These are phyloP conservation scores for Eustalomyia histrio DNA, from an alignment of 2,888 invertebrate species.

Conservation along the genomic window DNA sequence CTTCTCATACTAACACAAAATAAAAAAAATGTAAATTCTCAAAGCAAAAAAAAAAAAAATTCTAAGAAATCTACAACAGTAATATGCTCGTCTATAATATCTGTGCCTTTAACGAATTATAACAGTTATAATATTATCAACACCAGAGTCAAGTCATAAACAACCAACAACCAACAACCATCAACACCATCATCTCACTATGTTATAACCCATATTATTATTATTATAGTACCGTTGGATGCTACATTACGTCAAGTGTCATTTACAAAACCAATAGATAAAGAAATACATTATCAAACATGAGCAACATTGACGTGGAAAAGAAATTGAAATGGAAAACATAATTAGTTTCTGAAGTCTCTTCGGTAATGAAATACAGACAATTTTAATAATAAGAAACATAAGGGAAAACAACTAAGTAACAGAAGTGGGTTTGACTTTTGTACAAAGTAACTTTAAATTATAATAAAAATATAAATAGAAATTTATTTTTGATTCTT, in stretches of 20 bases:
- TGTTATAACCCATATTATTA: slow-evolving; percentile 24
- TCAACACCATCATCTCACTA: neutral
- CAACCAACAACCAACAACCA: neutral
- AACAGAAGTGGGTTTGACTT: too few relatives aligned
- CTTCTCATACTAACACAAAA: too few relatives aligned
- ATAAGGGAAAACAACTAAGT: neutral
- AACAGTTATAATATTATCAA: neutral
- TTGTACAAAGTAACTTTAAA: too few relatives aligned
- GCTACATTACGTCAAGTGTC: slow-evolving; percentile 45
- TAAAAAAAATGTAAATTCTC: too few relatives aligned
- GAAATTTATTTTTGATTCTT: too few relatives aligned
- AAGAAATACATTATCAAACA: slow-evolving; percentile 31
- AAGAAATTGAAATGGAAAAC: slow-evolving; percentile 10
- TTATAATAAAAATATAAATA: too few relatives aligned
- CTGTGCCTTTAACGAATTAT: neutral
- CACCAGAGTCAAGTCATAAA: neutral
- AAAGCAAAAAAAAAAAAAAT: too few relatives aligned
- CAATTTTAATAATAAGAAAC: neutral
- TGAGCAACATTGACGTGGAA: slow-evolving; percentile 13
- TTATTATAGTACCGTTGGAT: slow-evolving; percentile 27
- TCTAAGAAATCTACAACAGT: too few relatives aligned
- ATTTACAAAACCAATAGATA: slow-evolving; percentile 53
- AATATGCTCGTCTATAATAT: too few relatives aligned
- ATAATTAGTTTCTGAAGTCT: slow-evolving; percentile 21
- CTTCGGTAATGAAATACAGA: slow-evolving; percentile 5